These are phyloP conservation scores for Callitettix versicolor DNA, from an alignment of 1,140 invertebrate genomes.

Conservation along the genomic window DNA sequence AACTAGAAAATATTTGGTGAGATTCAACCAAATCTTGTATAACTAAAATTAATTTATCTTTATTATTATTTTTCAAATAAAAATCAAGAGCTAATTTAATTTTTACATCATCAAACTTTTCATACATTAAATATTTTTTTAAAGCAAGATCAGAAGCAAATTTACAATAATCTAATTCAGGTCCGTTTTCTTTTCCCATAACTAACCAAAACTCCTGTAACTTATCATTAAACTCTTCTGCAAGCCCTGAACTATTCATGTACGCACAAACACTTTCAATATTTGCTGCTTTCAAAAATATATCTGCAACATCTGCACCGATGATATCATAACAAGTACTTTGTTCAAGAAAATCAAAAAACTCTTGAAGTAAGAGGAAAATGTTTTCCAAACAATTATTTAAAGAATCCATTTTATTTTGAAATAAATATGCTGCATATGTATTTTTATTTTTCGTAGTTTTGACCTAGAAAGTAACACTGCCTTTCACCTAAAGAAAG, in stretches of 20 bases:
- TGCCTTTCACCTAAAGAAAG: too few species aligned
- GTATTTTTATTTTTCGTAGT: too few species aligned
- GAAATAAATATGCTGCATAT: too few species aligned
- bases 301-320: constrained; percentile 35
- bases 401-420: too few species aligned
- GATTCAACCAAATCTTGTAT: background rate
- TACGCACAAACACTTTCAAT: constrained; percentile 36
- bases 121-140: constrained; percentile 28
- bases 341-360: constrained; percentile 5
- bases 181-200: constrained; percentile 23
- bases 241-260: constrained; percentile 26
- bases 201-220: constrained; percentile 26
- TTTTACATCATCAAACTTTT: constrained; percentile 23
- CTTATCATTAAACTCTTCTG: constrained; percentile 25
- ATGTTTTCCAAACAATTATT: background rate
- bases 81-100: constrained; percentile 10
- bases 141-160: constrained; percentile 31
- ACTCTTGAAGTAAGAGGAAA: constrained; percentile 46
- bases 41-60: constrained; percentile 1
- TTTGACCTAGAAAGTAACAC: too few species aligned
- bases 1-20: background rate
- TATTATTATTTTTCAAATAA: background rate
- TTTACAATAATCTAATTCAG: constrained; percentile 26
- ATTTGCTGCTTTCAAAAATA: constrained; percentile 36
- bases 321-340: constrained; percentile 28